phyloP scores from a whole-genome alignment of 2,113 vertebrate genomes.

The Sigmodon hispidus region DNA sequence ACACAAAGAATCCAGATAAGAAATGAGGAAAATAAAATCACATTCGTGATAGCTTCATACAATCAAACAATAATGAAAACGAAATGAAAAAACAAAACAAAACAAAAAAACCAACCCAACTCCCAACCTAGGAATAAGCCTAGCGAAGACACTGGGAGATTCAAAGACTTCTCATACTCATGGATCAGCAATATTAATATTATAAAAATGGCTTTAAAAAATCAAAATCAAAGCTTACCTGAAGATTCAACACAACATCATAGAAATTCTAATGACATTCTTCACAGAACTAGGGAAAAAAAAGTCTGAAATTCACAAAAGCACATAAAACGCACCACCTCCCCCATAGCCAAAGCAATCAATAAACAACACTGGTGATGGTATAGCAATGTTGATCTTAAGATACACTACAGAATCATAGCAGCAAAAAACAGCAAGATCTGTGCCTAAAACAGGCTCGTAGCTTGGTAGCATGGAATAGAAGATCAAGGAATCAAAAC shows the following conservation, averaged over 20 bases:
- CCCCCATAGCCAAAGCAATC: not conserved
- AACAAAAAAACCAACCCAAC: too few relatives aligned
- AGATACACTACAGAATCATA: not conserved
- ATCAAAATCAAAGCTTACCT: not conserved
- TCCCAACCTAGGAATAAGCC: not conserved
- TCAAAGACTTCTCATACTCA: not conserved
- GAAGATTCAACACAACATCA: not conserved
- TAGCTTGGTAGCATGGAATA: not conserved
- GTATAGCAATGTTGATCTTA: not conserved
- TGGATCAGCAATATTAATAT: not conserved
- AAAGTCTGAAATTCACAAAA: not conserved
- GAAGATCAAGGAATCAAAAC: not conserved
- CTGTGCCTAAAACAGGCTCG: fast-evolving
- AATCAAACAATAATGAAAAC: not conserved
- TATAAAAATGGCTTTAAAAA: not conserved
- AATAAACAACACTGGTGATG: not conserved
- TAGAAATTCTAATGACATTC: not conserved
- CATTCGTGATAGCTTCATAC: not conserved
- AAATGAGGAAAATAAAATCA: not conserved
- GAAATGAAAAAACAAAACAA: not conserved
- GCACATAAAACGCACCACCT: not conserved
- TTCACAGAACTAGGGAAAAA: not conserved
- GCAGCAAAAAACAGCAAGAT: not conserved
- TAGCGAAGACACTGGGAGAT: not conserved
- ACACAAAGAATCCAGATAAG: not conserved